phyloP scores from a whole-genome alignment of 2,797 vertebrate species.

The Geotrypetes seraphini region DNA sequence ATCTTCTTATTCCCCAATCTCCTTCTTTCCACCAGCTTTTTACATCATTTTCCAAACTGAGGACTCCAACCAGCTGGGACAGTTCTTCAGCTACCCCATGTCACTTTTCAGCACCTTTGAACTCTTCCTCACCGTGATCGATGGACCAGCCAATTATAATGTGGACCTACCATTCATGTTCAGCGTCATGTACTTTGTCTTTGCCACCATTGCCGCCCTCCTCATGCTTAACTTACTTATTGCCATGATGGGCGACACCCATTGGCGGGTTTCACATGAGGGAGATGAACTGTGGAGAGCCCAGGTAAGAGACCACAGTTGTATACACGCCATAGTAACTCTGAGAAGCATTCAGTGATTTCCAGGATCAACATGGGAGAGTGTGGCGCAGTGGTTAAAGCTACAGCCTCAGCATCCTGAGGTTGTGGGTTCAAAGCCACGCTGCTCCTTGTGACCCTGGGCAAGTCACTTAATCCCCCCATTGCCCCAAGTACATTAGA shows the following conservation, averaged over 20 bases:
- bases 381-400: too few relatives aligned
- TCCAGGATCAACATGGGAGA: too few relatives aligned
- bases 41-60: conserved; percentile 62
- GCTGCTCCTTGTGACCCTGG: too few relatives aligned
- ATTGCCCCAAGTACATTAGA: too few relatives aligned
- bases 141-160: conserved; percentile 55
- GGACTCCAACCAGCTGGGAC: conserved; percentile 41
- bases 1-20: background rate
- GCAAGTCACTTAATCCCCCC: too few relatives aligned
- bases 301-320: conserved; percentile 52
- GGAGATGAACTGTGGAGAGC: conserved; percentile 62
- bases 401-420: too few relatives aligned
- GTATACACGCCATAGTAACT: too few relatives aligned
- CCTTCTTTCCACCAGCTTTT: conserved; percentile 39
- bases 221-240: conserved; percentile 67
- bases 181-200: conserved; percentile 48
- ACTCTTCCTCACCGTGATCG: conserved; percentile 61
- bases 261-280: conserved; percentile 60
- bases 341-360: too few relatives aligned
- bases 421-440: too few relatives aligned
- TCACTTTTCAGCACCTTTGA: conserved; percentile 62
- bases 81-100: conserved; percentile 55
- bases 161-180: conserved; percentile 60
- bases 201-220: conserved; percentile 53
- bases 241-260: conserved; percentile 68